Percentiles rank a stretch among this genome's conserved stretches.
Conservation (phyloP, 37 sponge, comb jelly and placozoan species). For the Beroe ovata region DNA sequence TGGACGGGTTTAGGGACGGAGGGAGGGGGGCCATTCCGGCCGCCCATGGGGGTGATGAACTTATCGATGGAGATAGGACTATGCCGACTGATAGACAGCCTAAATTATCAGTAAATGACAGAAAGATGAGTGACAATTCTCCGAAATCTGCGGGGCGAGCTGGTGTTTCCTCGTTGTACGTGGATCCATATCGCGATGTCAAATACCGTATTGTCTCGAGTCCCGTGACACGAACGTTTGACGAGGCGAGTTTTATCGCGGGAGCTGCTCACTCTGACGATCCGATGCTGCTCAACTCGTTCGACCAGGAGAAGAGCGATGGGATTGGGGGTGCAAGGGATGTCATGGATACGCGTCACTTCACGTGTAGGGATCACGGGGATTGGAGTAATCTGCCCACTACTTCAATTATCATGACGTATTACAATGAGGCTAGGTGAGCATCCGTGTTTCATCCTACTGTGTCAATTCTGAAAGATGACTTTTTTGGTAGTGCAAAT, state of each 20-base stretch:
- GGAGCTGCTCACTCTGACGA: background rate
- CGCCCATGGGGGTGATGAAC: too few relatives aligned
- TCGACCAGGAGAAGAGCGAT: constrained; percentile 43
- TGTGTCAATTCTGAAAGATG: too few relatives aligned
- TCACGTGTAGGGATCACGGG: background rate
- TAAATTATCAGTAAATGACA: background rate
- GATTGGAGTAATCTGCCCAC: constrained; percentile 74
- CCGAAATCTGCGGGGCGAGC: background rate
- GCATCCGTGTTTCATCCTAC: too few relatives aligned
- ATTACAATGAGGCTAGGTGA: constrained; percentile 88
- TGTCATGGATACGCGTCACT: constrained; percentile 8
- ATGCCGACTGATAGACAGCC: too few relatives aligned
- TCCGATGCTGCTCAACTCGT: constrained; percentile 31
- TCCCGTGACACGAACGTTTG: background rate
- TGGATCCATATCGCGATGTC: constrained; percentile 24
- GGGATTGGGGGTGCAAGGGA: background rate
- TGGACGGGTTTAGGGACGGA: background rate
- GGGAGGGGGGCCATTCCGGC: background rate
- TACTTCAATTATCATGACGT: constrained; percentile 87
- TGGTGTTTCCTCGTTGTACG: background rate
- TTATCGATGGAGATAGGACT: background rate
- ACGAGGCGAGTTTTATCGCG: background rate
- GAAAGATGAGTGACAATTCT: background rate
- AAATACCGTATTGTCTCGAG: background rate
- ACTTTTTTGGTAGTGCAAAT: too few relatives aligned